Evolutionary conservation across 2,797 vertebrate species (phyloP).

Genomic region (Gorsachius magnificus): DNA sequence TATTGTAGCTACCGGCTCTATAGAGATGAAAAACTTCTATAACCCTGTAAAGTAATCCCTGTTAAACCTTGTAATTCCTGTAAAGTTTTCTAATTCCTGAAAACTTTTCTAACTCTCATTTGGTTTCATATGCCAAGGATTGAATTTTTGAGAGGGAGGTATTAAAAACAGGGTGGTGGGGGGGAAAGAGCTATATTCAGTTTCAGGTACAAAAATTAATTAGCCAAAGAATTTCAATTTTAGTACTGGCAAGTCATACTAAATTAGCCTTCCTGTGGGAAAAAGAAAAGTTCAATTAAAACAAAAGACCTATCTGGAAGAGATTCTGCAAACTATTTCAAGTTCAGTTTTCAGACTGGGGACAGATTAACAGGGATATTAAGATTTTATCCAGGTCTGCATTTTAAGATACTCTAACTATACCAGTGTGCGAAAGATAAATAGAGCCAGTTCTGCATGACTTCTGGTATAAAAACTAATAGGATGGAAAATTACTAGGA

Average conservation of each 20-base stretch:
- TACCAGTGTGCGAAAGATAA: conserved; percentile 24
- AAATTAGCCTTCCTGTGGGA: conserved; percentile 54
- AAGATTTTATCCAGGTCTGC: conserved; percentile 44
- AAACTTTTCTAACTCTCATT: background rate
- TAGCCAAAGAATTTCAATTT: conserved; percentile 49
- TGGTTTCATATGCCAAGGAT: background rate
- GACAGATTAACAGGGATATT: conserved; percentile 50
- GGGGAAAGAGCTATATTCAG: background rate
- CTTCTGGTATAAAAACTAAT: conserved; percentile 69
- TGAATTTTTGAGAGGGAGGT: background rate
- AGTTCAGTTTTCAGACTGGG: conserved; percentile 23
- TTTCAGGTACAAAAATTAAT: conserved; percentile 54
- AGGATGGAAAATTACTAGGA: conserved; percentile 71
- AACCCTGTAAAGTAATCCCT: background rate
- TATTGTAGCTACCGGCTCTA: background rate
- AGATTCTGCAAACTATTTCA: background rate
- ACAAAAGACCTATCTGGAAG: conserved; percentile 38
- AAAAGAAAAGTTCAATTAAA: conserved; percentile 51
- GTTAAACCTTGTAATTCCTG: background rate
- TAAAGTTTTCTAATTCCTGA: background rate
- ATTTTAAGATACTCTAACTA: conserved; percentile 26
- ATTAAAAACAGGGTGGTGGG: background rate
- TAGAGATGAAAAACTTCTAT: background rate
- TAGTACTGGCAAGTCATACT: conserved; percentile 1
- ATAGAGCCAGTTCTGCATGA: conserved; percentile 48